Conservation (phyloP, 2,888 invertebrate genomes). For the Plagiodera versicolora region DNA sequence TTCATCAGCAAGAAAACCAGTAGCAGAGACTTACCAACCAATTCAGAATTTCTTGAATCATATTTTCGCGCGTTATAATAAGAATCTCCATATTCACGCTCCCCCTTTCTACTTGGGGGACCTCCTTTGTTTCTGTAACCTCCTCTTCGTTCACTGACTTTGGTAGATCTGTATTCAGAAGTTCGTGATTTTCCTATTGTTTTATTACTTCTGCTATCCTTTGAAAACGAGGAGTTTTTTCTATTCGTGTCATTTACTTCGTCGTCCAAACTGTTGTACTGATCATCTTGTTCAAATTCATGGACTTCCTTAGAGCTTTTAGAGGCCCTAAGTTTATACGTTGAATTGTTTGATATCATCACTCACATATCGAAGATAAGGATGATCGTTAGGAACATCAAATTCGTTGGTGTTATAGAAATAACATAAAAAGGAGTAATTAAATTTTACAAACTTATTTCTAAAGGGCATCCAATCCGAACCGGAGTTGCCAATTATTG, state of each 20-base stretch:
- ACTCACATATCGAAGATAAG: conserved; percentile 56
- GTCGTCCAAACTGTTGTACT: conserved; percentile 49
- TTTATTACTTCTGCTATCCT: conserved; percentile 32
- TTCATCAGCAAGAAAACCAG: conserved; percentile 13
- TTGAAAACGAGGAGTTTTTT: conserved; percentile 31
- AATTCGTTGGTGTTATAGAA: not conserved
- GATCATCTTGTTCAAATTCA: conserved; percentile 57
- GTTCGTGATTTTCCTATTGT: conserved; percentile 40
- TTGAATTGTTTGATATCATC: conserved; percentile 68
- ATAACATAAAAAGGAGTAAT: not conserved
- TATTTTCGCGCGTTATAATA: conserved; percentile 46
- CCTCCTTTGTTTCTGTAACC: conserved; percentile 43
- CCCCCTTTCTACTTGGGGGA: conserved; percentile 44
- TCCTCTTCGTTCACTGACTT: conserved; percentile 40
- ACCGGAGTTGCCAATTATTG: not conserved
- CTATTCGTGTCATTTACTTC: conserved; percentile 36
- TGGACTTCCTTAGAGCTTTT: conserved; percentile 57
- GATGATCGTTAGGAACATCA: conserved; percentile 4
- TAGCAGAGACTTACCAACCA: conserved; percentile 28
- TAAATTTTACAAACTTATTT: not conserved
- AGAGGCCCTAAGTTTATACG: conserved; percentile 64
- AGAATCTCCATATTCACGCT: conserved; percentile 59
- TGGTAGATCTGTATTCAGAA: conserved; percentile 46
- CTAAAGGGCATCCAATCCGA: not conserved
- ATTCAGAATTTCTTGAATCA: conserved; percentile 53